Percentiles rank a stretch among this genome's conserved stretches.
phyloP scores from a whole-genome alignment of 2,113 vertebrate genomes.

The Prolemur simus region DNA sequence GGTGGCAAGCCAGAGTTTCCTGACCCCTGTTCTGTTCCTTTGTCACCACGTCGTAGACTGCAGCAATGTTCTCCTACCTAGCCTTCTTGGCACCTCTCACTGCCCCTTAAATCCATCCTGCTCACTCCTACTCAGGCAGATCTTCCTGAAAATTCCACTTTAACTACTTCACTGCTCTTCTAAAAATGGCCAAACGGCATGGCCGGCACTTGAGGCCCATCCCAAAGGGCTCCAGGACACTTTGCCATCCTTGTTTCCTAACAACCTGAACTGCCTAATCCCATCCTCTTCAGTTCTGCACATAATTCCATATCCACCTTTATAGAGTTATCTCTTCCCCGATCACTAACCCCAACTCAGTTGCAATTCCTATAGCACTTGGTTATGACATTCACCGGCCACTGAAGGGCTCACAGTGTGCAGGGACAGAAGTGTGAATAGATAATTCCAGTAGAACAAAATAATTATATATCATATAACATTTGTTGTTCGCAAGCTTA shows the following conservation, averaged over 20 bases:
- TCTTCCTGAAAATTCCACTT: background rate
- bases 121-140: background rate
- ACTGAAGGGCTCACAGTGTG: background rate
- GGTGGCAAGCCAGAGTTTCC: fast-evolving
- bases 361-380: background rate
- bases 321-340: background rate
- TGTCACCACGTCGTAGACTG: background rate
- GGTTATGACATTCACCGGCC: background rate
- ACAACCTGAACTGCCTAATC: background rate
- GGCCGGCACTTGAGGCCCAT: background rate
- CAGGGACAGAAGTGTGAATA: background rate
- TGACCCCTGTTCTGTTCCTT: background rate
- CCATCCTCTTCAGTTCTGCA: background rate
- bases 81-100: background rate
- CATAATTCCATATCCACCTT: background rate
- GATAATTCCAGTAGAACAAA: background rate
- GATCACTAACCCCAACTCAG: background rate
- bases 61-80: background rate
- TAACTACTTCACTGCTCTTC: background rate
- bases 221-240: background rate
- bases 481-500: background rate
- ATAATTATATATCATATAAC: background rate
- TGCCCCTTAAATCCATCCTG: background rate
- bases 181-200: background rate
- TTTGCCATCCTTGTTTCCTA: background rate